Base-by-base conservation (phyloP, 2,113 vertebrate genomes). In the Pseudois nayaur region DNA sequence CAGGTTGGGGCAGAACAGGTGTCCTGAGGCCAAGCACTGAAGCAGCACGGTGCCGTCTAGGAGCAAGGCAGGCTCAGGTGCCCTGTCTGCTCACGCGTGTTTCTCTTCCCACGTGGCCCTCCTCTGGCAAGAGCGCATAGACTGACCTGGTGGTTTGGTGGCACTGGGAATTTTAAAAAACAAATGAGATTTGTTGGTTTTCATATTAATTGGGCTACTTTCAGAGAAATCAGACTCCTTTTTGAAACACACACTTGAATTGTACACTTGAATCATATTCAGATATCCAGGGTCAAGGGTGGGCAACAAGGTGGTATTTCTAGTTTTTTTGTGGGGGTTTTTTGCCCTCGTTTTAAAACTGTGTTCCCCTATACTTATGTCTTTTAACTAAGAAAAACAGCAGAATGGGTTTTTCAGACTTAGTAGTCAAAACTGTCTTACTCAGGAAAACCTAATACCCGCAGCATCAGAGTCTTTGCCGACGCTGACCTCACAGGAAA, bases 11-110 rank as follows among this genome's bases (percentile, higher is more conserved):
- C 84, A 12, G 71, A 16, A 33, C 48, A 0, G 31, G 29, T 5
- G 45, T 40, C 55, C 36, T 0, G 9, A 64, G 54, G 23, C 43
- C n/a, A 6, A 6, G 13, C 48, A 17, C 23, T 23, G 21, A 74
- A 59, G 40, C 54, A 0, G 8, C 3, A 0, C 19, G 5, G 10
- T 8, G 7, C n/a, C 1, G 6, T 36, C 29, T 33, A 1, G 54
- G 78, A 84, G 17, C 6, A 13, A 40, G 52, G 14, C 29, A 2
- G 3, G 59, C 2, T 8, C 89, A 25, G 45, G 17, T 29, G 1
- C 83, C 31, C 25, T 57, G 50, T 60, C 50, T 15, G 25, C 33
- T 59, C 23, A 5, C 0, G 3, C 10, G 25, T 1, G 54, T 29
- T 54, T 16, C 54, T 40, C n/a, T 78, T 36, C 19, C 14, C 19